Percentiles rank a stretch among this genome's conserved stretches.
phyloP scores from a whole-genome alignment of 2,797 vertebrate genomes.

The Chelmon rostratus region DNA sequence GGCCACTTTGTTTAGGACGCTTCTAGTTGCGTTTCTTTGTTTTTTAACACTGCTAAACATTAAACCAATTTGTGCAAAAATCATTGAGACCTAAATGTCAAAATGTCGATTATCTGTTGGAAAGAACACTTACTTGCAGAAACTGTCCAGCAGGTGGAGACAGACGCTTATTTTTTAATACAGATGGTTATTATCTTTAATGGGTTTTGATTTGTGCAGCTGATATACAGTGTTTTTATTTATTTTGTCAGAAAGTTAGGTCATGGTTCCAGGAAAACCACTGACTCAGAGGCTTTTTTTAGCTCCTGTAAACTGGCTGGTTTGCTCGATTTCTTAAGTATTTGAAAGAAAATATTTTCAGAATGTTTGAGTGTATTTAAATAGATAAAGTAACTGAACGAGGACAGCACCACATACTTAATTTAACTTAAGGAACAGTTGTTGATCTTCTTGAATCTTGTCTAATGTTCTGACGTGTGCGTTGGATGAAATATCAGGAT shows the following conservation, averaged over 20 bases:
- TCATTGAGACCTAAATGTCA: neutral
- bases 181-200: neutral
- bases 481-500: constrained; percentile 2
- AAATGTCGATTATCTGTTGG: neutral
- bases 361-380: neutral
- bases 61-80: neutral
- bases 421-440: neutral
- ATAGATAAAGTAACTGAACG: neutral
- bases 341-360: neutral
- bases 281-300: neutral
- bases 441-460: constrained; percentile 3
- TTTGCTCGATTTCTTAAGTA: neutral
- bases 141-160: constrained; percentile 70
- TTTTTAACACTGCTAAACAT: neutral
- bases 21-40: neutral
- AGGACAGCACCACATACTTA: neutral
- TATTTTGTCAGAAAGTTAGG: neutral
- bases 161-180: constrained; percentile 24
- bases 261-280: neutral
- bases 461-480: neutral
- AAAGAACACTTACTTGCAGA: constrained; percentile 25
- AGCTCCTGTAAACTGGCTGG: neutral
- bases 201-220: constrained; percentile 7
- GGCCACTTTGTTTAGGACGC: neutral
- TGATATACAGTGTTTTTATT: neutral